A percentile compares a stretch with the other conserved stretches of the same genome.
Conservation (phyloP, 2,888 invertebrate genomes). For the Coecobrya sp. region DNA sequence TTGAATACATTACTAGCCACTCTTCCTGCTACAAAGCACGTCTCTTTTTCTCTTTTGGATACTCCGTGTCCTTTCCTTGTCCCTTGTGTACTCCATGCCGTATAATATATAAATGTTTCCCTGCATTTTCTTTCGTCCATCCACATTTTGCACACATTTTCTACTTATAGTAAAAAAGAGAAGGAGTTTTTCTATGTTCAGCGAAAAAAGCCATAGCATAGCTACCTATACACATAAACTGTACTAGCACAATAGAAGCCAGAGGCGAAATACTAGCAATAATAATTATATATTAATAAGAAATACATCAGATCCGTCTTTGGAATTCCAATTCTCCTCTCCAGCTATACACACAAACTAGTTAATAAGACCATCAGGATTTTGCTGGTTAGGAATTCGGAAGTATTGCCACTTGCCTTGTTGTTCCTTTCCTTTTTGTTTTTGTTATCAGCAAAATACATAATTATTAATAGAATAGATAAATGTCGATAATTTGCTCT, state of each 20-base stretch:
- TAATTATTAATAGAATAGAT: constrained; percentile 31
- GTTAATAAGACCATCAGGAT: constrained; percentile 24
- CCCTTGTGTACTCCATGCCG: constrained; percentile 49
- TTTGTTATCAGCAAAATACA: constrained; percentile 25
- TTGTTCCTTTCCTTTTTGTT: constrained; percentile 37
- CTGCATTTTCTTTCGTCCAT: constrained; percentile 61
- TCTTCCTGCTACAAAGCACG: not conserved
- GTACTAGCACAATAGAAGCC: constrained; percentile 25
- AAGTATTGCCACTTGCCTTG: constrained; percentile 48
- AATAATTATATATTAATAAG: constrained; percentile 33
- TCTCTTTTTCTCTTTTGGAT: constrained; percentile 31
- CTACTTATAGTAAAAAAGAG: constrained; percentile 36
- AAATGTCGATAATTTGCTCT: constrained; percentile 22
- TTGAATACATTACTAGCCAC: not conserved
- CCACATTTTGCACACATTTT: constrained; percentile 74
- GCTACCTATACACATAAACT: not conserved
- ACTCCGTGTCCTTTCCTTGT: constrained; percentile 54
- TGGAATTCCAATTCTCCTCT: constrained; percentile 33
- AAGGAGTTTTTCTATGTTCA: constrained; percentile 15
- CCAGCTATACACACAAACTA: constrained; percentile 39
- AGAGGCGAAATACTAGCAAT: constrained; percentile 41
- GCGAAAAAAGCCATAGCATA: constrained; percentile 13
- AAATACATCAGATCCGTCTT: constrained; percentile 46
- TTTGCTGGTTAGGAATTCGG: constrained; percentile 36
- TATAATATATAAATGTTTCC: constrained; percentile 27